phyloP scores from a whole-genome alignment of 2,888 invertebrate genomes.

The Himalopsyche kuldschensis region DNA sequence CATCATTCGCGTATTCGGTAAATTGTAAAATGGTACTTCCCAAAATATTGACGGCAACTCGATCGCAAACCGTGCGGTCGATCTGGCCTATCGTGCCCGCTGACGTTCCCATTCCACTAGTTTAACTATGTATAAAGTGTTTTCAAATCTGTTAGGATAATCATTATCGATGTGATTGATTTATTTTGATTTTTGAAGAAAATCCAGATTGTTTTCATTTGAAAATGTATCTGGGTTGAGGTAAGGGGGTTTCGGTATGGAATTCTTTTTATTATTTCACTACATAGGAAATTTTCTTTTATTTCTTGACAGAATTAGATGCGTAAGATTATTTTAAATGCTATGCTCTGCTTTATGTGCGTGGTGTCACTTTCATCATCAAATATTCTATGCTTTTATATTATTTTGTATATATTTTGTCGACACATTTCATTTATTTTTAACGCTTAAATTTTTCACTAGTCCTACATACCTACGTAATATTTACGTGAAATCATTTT shows the following conservation, averaged over 20 bases:
- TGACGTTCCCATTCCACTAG: slow-evolving; percentile 11
- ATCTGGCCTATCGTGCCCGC: slow-evolving; percentile 18
- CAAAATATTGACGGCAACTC: background rate
- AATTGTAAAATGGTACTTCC: background rate
- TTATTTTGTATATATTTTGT: background rate
- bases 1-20: background rate
- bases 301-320: background rate
- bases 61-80: background rate
- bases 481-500: background rate
- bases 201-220: background rate
- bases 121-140: slow-evolving; percentile 25
- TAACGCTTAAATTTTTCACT: background rate
- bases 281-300: background rate
- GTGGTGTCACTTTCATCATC: background rate
- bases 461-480: background rate
- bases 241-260: background rate
- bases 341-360: background rate
- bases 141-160: slow-evolving; percentile 24
- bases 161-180: slow-evolving; percentile 23
- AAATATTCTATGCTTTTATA: background rate
- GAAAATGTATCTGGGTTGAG: background rate
- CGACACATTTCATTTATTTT: background rate
- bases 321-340: background rate
- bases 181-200: slow-evolving; percentile 11
- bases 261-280: background rate